These are phyloP conservation scores for Deilephila elpenor DNA, from an alignment of 2,888 invertebrate species.

Conservation along the genomic window DNA sequence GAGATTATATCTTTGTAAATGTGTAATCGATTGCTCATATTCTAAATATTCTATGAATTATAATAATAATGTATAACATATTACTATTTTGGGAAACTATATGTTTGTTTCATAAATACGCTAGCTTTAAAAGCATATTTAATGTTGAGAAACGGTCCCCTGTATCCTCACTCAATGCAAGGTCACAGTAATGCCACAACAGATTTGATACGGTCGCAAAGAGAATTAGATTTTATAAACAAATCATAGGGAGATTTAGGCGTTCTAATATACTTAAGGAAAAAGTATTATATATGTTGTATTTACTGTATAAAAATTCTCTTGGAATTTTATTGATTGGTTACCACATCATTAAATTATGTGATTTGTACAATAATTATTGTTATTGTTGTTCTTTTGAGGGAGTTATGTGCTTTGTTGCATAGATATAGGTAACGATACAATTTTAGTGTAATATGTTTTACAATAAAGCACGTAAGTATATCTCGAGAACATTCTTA, in stretches of 20 bases:
- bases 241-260: constrained; percentile 49
- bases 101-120: constrained; percentile 27
- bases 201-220: constrained; percentile 16
- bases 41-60: constrained; percentile 28
- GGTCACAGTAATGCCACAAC: constrained; percentile 16
- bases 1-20: constrained; percentile 19
- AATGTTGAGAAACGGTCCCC: constrained; percentile 38
- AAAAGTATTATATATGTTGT: constrained; percentile 67
- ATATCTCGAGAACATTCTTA: constrained; percentile 30
- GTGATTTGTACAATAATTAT: constrained; percentile 36
- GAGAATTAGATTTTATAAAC: constrained; percentile 58
- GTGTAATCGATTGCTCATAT: constrained; percentile 31
- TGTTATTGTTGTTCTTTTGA: constrained; percentile 28
- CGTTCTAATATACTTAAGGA: constrained; percentile 50
- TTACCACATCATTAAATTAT: constrained; percentile 41
- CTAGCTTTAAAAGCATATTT: constrained; percentile 38
- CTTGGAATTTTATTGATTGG: constrained; percentile 45
- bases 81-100: constrained; percentile 25
- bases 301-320: constrained; percentile 51
- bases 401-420: constrained; percentile 25
- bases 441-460: constrained; percentile 7
- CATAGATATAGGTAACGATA: constrained; percentile 9
- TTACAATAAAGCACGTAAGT: constrained; percentile 13
- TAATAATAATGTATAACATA: constrained; percentile 26
- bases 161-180: constrained; percentile 30